Conservation (phyloP, 2,888 invertebrate species). For the Heteromyza rotundicornis region DNA sequence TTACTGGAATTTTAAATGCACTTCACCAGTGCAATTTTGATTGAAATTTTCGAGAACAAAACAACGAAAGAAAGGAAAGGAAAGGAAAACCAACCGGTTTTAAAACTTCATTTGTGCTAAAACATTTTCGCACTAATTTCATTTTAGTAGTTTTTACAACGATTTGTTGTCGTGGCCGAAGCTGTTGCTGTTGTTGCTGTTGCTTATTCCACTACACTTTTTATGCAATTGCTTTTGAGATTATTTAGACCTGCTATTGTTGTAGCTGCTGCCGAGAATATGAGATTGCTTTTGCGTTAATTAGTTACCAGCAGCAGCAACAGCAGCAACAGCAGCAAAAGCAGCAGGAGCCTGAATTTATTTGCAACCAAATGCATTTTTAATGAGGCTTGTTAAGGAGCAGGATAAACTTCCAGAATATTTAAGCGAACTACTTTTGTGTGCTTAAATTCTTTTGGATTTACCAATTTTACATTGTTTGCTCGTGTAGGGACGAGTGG, state of each 20-base stretch:
- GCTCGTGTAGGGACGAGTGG: too few species aligned
- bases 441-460: background rate
- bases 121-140: background rate
- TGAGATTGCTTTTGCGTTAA: background rate
- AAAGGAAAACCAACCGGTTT: background rate
- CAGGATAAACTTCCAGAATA: background rate
- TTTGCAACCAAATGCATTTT: background rate
- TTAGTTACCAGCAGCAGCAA: background rate
- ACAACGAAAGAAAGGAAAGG: background rate
- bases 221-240: background rate
- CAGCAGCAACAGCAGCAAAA: too few species aligned
- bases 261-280: background rate
- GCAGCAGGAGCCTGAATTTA: too few species aligned
- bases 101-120: background rate
- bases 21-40: background rate
- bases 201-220: background rate
- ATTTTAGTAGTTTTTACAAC: background rate
- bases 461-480: too few species aligned
- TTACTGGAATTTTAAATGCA: too few species aligned
- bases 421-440: background rate
- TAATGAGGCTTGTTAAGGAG: background rate
- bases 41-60: background rate
- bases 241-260: too few species aligned
- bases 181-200: background rate
- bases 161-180: background rate